phyloP scores from a whole-genome alignment of 2,888 invertebrate genomes.

The Pollenia amentaria region DNA sequence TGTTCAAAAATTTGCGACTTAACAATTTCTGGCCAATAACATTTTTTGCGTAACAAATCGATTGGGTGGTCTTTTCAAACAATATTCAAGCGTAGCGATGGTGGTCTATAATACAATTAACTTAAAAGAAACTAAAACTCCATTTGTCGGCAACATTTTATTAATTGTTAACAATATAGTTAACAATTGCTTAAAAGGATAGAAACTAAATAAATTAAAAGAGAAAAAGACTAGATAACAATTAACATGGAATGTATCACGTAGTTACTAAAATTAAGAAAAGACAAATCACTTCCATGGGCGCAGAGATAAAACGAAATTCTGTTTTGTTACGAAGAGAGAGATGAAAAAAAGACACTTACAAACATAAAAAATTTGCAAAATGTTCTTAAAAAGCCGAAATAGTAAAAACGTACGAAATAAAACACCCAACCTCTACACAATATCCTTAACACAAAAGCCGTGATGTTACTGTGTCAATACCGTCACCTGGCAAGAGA shows the following conservation, averaged over 20 bases:
- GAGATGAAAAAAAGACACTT: background rate
- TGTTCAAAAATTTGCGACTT: too few relatives aligned
- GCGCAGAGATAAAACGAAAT: conserved; percentile 60
- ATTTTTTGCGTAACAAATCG: conserved; percentile 58
- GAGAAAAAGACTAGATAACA: conserved; percentile 52
- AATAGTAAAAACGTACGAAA: conserved; percentile 77
- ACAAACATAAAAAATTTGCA: conserved; percentile 75
- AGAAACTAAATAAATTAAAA: conserved; percentile 72
- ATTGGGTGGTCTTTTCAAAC: conserved; percentile 68
- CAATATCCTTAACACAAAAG: conserved; percentile 52
- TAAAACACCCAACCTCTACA: conserved; percentile 78
- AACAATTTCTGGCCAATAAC: background rate
- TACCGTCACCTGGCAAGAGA: conserved; percentile 82
- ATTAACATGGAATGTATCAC: conserved; percentile 19
- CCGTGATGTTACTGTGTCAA: conserved; percentile 76
- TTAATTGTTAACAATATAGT: conserved; percentile 67
- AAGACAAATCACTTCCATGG: conserved; percentile 55
- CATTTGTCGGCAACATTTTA: conserved; percentile 59
- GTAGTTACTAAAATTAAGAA: background rate
- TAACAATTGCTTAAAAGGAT: conserved; percentile 63
- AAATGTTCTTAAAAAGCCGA: conserved; percentile 40
- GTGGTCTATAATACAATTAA: conserved; percentile 53
- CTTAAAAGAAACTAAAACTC: conserved; percentile 7
- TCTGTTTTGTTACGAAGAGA: background rate
- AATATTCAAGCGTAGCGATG: conserved; percentile 42